Conservation (phyloP, 2,797 vertebrate species). For the Xenentodon cancila region DNA sequence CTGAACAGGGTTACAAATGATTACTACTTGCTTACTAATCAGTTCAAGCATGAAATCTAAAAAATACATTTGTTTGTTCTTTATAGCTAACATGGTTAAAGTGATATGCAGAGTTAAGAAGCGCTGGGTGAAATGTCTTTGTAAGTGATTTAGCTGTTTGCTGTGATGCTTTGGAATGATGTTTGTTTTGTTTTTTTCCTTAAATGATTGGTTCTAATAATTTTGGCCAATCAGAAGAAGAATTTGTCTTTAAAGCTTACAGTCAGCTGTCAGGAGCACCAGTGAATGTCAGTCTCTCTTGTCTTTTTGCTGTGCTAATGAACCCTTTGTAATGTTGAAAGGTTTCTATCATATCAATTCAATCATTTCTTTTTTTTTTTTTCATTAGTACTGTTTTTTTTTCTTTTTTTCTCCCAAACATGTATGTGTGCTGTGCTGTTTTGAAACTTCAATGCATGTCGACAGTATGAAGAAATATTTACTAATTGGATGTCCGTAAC, state of each 20-base stretch:
- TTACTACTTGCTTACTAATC: background rate
- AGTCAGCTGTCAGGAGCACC: no score
- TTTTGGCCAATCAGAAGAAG: constrained; percentile 5
- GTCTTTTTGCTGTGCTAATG: no score
- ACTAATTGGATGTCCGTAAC: constrained; percentile 15
- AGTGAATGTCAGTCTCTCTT: no score
- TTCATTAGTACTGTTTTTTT: no score
- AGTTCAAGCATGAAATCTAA: constrained; percentile 13
- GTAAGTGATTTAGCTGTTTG: constrained; percentile 69
- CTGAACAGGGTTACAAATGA: constrained; percentile 9
- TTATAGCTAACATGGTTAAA: constrained; percentile 78
- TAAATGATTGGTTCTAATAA: constrained; percentile 16
- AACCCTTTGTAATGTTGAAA: no score
- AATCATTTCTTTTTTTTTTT: no score
- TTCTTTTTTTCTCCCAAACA: background rate
- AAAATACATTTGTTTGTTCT: constrained; percentile 36
- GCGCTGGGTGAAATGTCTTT: constrained; percentile 79
- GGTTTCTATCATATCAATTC: no score
- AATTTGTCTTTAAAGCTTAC: constrained; percentile 3
- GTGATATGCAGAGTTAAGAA: constrained; percentile 78
- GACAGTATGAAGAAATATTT: constrained; percentile 3
- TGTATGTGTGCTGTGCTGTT: constrained; percentile 28
- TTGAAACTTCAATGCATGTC: constrained; percentile 53
- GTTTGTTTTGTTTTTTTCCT: background rate
- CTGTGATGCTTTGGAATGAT: constrained; percentile 52